A percentile compares a stretch with the other conserved stretches of the same genome.
Conservation (phyloP, 1,140 invertebrate genomes). For the Drosophila saltans region DNA sequence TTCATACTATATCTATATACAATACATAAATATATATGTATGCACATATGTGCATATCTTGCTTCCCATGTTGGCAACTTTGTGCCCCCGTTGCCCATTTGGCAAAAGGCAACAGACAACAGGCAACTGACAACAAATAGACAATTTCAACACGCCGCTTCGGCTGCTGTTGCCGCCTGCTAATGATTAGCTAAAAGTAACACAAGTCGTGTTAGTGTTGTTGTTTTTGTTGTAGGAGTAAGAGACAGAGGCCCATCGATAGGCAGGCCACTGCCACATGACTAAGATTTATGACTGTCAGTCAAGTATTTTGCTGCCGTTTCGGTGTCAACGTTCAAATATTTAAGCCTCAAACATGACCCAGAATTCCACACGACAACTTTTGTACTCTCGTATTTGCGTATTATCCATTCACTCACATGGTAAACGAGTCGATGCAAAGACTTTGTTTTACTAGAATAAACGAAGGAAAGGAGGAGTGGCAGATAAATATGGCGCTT, state of each 20-base stretch:
- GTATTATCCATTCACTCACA: slow-evolving; percentile 21
- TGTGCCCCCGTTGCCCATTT: slow-evolving; percentile 47
- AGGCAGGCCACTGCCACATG: slow-evolving; percentile 14
- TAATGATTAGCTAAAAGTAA: slow-evolving; percentile 67
- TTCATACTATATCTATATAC: slow-evolving; percentile 7
- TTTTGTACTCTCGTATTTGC: slow-evolving; percentile 31
- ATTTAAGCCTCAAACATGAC: slow-evolving; percentile 56
- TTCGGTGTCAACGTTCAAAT: slow-evolving; percentile 53
- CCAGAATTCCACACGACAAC: slow-evolving; percentile 46
- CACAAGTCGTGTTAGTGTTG: slow-evolving; percentile 13
- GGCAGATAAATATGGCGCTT: not conserved
- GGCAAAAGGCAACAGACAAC: slow-evolving; percentile 19
- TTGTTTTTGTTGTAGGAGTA: slow-evolving; percentile 60
- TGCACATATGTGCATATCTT: slow-evolving; percentile 21
- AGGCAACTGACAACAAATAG: slow-evolving; percentile 22
- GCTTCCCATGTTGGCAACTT: slow-evolving; percentile 47
- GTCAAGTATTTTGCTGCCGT: slow-evolving; percentile 31
- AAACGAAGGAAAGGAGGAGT: not conserved
- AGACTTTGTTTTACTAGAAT: not conserved
- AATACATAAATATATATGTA: not conserved
- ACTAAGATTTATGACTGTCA: slow-evolving; percentile 46
- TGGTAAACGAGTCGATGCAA: not conserved
- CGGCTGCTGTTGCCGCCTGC: slow-evolving; percentile 30
- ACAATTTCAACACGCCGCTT: slow-evolving; percentile 42
- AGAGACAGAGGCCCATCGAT: slow-evolving; percentile 37